Base-by-base conservation (phyloP, 2,113 vertebrate species). In the Trematocara unimaculatum region DNA sequence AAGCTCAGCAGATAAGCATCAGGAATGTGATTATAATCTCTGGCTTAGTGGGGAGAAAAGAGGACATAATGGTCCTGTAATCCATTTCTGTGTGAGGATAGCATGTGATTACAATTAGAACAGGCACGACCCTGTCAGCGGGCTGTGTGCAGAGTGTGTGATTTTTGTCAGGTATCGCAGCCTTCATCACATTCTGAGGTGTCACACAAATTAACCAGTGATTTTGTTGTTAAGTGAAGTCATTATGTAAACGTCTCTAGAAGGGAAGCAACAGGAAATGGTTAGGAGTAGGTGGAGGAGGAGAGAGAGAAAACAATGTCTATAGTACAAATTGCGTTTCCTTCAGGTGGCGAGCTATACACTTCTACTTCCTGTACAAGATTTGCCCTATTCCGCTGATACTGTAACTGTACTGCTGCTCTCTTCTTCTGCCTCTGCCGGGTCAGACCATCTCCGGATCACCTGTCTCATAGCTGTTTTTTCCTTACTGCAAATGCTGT, bases 241-340 rank as follows among this genome's bases (percentile, higher is more conserved):
- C 72, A 77, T 77, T 49, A 77, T 51, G 45, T 77, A 77, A 35
- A 82, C 18, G 13, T 86, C 29, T 84, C 35, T 56, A 40, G 51
- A 60, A 88, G 86, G 87, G 87, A 90, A 49, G 62, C 70, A 81
- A 92, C 91, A 94, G 95, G 93, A 95, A 92, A 92, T 84, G 87
- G 90, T 91, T 86, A 29, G n/a, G 55, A 91, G 88, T 45, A 83
- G 83, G 85, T 84, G 74, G 87, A 91, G 56, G 64, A 70, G 58
- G 81, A 67, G 88, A 72, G 88, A 72, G 82, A 85, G 51, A 42
- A 60, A 54, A 84, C 67, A 72, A 23, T 60, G 64, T 84, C 79
- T 87, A 82, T 40, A 83, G 54, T 64, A 60, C 35, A 72, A 40
- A 15, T 20, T 38, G 60, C 15, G 78, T 85, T 93, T 91, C 89